Conservation (phyloP, 2,888 invertebrate genomes). For the Acleris cristana region DNA sequence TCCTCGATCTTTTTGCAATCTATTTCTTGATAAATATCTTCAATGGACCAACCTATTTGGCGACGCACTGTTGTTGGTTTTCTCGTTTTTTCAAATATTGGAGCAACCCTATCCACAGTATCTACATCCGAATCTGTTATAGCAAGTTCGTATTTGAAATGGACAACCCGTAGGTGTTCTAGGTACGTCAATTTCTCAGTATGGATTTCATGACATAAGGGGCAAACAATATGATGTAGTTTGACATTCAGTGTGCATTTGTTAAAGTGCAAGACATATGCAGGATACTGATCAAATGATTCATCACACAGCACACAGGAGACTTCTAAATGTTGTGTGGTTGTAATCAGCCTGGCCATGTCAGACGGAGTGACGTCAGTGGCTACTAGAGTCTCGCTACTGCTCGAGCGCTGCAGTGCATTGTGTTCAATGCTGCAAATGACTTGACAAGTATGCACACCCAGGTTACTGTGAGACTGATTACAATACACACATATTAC, state of each 20-base stretch:
- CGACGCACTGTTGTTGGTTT: slow-evolving; percentile 71
- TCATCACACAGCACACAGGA: slow-evolving; percentile 77
- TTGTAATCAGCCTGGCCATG: slow-evolving; percentile 35
- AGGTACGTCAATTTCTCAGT: slow-evolving; percentile 68
- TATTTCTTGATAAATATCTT: slow-evolving; percentile 80
- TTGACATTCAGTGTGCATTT: slow-evolving; percentile 77
- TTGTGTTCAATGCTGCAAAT: slow-evolving; percentile 76
- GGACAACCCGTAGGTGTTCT: slow-evolving; percentile 67
- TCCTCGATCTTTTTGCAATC: slow-evolving; percentile 73
- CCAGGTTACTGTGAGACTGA: slow-evolving; percentile 67
- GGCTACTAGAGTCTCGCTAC: slow-evolving; percentile 76
- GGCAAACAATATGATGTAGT: slow-evolving; percentile 75
- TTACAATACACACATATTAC: slow-evolving; percentile 76
- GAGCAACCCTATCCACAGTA: slow-evolving; percentile 69
- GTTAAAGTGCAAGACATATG: slow-evolving; percentile 72
- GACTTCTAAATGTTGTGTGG: slow-evolving; percentile 53
- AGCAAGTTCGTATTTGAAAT: slow-evolving; percentile 55
- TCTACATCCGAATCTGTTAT: slow-evolving; percentile 60
- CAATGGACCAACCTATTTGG: slow-evolving; percentile 80
- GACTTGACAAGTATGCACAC: slow-evolving; percentile 70
- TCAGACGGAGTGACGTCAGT: slow-evolving; percentile 57
- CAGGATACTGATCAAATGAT: slow-evolving; percentile 68
- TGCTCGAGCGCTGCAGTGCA: slow-evolving; percentile 66
- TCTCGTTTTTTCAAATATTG: slow-evolving; percentile 68
- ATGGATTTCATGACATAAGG: slow-evolving; percentile 76